A percentile compares a stretch with the other conserved stretches of the same genome.
phyloP scores from a whole-genome alignment of 2,797 vertebrate genomes.

The Labroides dimidiatus region DNA sequence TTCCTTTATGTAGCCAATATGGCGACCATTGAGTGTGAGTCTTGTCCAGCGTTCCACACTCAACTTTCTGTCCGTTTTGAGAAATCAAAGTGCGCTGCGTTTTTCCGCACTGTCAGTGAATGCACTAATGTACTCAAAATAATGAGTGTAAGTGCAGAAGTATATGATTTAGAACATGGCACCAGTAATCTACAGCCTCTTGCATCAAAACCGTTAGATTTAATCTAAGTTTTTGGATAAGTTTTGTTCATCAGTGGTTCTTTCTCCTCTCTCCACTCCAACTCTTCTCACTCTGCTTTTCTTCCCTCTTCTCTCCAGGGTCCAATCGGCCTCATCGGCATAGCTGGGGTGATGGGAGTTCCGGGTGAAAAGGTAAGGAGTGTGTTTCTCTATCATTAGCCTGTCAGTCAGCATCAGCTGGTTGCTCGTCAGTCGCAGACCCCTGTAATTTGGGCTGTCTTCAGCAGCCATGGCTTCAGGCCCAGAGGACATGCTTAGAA shows the following conservation, averaged over 20 bases:
- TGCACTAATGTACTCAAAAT: too few species aligned
- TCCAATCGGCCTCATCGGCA: conserved; percentile 87
- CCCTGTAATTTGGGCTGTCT: conserved; percentile 72
- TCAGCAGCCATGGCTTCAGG: conserved; percentile 52
- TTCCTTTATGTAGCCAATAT: too few species aligned
- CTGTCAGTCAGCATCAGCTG: conserved; percentile 74
- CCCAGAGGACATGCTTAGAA: conserved; percentile 53
- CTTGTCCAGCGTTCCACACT: too few species aligned
- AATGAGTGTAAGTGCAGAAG: too few species aligned
- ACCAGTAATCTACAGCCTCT: conserved; percentile 48
- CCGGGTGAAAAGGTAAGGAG: conserved; percentile 92
- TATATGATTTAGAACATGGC: too few species aligned
- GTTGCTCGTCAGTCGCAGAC: conserved; percentile 57
- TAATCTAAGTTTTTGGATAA: conserved; percentile 14
- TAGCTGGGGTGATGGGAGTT: conserved; percentile 86
- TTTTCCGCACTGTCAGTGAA: too few species aligned
- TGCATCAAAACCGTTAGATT: too few species aligned
- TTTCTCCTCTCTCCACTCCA: neutral
- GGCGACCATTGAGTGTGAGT: too few species aligned
- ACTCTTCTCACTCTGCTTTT: conserved; percentile 1
- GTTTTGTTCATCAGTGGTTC: conserved; percentile 10
- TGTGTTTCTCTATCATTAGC: conserved; percentile 73
- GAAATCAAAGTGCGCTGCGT: too few species aligned
- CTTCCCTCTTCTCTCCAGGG: conserved; percentile 80
- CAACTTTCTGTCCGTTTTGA: too few species aligned